These are phyloP conservation scores for Microtus ochrogaster DNA, from an alignment of 2,113 vertebrate genomes.

Conservation along the genomic window DNA sequence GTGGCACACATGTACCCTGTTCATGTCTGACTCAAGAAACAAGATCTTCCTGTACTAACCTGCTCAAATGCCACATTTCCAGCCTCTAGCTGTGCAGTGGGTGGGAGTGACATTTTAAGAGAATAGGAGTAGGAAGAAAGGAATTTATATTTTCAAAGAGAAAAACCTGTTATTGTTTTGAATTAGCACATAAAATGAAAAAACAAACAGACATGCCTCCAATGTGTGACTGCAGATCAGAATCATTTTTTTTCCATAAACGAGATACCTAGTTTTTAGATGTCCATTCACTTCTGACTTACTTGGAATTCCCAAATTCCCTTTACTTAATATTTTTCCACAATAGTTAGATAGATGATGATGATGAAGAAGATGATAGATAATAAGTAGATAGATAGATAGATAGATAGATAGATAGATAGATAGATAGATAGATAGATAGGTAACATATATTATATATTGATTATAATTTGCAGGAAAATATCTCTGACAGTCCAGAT, in stretches of 20 bases:
- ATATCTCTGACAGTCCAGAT: background rate
- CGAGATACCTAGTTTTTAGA: background rate
- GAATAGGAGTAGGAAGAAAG: constrained; percentile 45
- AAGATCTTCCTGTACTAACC: background rate
- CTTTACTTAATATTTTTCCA: background rate
- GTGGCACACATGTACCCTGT: background rate
- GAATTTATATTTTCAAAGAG: constrained; percentile 46
- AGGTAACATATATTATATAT: background rate
- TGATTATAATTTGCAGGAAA: constrained; percentile 2
- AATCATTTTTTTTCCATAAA: background rate
- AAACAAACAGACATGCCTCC: background rate
- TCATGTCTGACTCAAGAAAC: background rate
- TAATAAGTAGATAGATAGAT: background rate
- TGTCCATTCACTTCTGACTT: background rate
- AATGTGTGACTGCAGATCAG: background rate
- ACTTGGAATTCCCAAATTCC: background rate
- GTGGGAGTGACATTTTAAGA: constrained; percentile 50
- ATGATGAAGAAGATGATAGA: background rate
- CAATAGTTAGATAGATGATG: background rate
- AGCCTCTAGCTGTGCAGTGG: background rate
- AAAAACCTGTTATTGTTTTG: constrained; percentile 43
- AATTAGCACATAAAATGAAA: background rate
- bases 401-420: background rate
- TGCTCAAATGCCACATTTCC: background rate
- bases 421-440: background rate